Percentiles rank a stretch among this genome's conserved stretches.
phyloP scores from a whole-genome alignment of 2,797 vertebrate genomes.

The Rousettus madagascariensis region DNA sequence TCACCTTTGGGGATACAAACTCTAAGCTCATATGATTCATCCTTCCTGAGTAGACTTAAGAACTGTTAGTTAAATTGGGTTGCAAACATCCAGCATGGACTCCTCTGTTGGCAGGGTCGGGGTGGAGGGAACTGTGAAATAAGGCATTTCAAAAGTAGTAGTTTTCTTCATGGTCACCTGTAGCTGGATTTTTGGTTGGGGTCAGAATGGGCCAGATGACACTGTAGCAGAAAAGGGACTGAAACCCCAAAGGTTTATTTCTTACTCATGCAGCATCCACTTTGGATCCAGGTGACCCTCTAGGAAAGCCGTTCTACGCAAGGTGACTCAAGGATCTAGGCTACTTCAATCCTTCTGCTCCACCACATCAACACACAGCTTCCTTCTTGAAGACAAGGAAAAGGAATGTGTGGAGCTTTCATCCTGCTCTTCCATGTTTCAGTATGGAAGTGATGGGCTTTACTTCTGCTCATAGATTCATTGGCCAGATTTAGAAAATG shows the following conservation, averaged over 20 bases:
- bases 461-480: background rate
- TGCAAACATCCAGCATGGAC: background rate
- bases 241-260: slow-evolving; percentile 18
- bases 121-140: background rate
- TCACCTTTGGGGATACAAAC: background rate
- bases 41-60: background rate
- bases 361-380: background rate
- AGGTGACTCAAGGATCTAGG: background rate
- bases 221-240: background rate
- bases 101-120: background rate
- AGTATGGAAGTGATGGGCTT: background rate
- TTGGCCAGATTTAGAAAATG: background rate
- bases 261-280: background rate
- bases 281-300: background rate
- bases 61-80: background rate
- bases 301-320: background rate
- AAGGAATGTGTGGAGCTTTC: background rate
- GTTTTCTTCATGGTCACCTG: background rate
- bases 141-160: background rate
- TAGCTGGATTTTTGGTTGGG: background rate
- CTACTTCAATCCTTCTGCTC: background rate
- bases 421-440: background rate
- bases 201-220: background rate
- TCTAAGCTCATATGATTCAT: background rate
- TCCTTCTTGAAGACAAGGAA: background rate